Percentiles rank a stretch among this genome's conserved stretches.
Conservation (phyloP, 2,888 invertebrate genomes). For the Tetranychus truncatus region DNA sequence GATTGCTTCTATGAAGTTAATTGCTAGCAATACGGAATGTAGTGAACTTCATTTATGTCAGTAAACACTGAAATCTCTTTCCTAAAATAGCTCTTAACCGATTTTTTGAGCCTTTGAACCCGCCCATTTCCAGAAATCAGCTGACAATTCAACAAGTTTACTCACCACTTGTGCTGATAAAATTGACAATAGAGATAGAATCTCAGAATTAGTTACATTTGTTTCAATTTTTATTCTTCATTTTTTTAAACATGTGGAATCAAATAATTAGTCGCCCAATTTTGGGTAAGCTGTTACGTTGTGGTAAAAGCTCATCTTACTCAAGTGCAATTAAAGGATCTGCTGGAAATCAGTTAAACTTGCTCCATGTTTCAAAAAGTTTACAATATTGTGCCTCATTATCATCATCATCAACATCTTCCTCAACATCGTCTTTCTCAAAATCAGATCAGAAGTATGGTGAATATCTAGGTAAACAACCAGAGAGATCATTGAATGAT, state of each 20-base stretch:
- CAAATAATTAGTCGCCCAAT: neutral
- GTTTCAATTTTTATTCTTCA: neutral
- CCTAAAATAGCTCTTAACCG: too few species aligned
- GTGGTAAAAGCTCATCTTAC: neutral
- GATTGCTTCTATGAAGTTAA: too few species aligned
- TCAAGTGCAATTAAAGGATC: neutral
- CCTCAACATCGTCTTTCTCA: neutral
- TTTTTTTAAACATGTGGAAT: neutral
- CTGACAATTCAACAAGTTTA: too few species aligned
- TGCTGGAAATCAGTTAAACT: neutral
- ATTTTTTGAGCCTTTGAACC: too few species aligned
- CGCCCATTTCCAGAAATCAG: too few species aligned
- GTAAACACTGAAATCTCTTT: too few species aligned
- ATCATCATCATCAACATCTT: neutral
- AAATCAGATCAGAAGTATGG: neutral
- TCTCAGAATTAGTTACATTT: too few species aligned
- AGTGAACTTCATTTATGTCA: too few species aligned
- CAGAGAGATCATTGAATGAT: neutral
- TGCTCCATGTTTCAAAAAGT: neutral
- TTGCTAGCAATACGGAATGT: too few species aligned
- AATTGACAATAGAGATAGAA: too few species aligned
- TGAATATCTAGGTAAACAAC: neutral
- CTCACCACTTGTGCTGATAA: too few species aligned
- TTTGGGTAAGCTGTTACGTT: neutral
- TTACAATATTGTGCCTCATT: neutral